Conservation (phyloP, 2,888 invertebrate genomes). For the Panzeria rudis region DNA sequence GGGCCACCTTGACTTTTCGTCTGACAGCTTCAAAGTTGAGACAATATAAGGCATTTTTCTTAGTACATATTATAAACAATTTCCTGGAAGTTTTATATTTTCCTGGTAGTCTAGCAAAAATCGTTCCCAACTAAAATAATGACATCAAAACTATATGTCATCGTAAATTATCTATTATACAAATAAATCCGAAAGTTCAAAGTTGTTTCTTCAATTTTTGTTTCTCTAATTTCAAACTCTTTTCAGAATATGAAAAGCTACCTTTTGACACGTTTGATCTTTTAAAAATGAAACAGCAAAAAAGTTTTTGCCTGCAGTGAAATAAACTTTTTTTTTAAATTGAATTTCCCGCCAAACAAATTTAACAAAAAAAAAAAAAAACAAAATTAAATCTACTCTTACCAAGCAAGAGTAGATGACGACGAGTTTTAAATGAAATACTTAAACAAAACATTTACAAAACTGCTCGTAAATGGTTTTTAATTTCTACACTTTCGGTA, state of each 20-base stretch:
- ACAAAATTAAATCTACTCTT: conserved; percentile 25
- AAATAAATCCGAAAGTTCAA: neutral
- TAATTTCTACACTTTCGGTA: conserved; percentile 63
- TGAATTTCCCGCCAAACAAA: conserved; percentile 67
- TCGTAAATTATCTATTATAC: neutral
- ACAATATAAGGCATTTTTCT: no score
- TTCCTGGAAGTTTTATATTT: no score
- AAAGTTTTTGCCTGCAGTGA: conserved; percentile 52
- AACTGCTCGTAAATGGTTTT: conserved; percentile 66
- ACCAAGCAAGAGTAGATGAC: neutral
- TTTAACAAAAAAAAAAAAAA: conserved; percentile 29
- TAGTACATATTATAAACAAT: no score
- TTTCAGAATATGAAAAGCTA: neutral
- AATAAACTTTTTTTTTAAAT: conserved; percentile 61
- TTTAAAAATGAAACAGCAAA: neutral
- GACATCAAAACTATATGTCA: neutral
- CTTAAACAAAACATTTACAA: conserved; percentile 58
- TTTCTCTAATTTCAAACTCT: neutral
- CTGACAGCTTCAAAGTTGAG: no score
- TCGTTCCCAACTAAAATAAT: no score
- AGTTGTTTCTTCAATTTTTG: neutral
- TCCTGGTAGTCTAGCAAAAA: no score
- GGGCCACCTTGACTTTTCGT: no score
- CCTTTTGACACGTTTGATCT: conserved; percentile 32
- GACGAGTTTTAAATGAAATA: conserved; percentile 9